Percentiles rank a stretch among this genome's conserved stretches.
Conservation (phyloP, 2,888 invertebrate genomes). For the Dromius quadrimaculatus region DNA sequence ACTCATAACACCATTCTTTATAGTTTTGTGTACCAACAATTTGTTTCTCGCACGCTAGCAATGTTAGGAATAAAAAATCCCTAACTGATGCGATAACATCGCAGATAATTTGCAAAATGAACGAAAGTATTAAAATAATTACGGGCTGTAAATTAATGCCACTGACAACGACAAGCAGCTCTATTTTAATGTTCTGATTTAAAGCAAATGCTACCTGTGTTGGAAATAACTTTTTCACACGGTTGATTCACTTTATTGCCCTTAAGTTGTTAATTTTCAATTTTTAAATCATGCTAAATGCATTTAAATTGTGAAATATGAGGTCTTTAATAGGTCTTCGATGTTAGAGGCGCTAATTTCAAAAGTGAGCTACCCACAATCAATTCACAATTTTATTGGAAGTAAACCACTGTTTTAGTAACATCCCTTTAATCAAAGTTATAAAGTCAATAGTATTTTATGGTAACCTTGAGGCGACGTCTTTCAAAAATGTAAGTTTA, state of each 20-base stretch:
- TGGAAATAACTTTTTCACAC: conserved; percentile 7
- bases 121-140: conserved; percentile 48
- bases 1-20: conserved; percentile 31
- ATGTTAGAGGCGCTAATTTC: too few species aligned
- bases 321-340: too few species aligned
- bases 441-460: too few species aligned
- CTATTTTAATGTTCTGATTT: conserved; percentile 32
- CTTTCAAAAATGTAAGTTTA: too few species aligned
- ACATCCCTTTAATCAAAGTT: too few species aligned
- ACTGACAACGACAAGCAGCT: conserved; percentile 31
- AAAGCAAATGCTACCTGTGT: conserved; percentile 21
- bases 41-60: conserved; percentile 35
- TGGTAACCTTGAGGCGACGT: too few species aligned
- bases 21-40: conserved; percentile 40
- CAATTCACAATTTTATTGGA: too few species aligned
- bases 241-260: not conserved
- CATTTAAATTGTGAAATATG: too few species aligned
- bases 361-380: too few species aligned
- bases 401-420: too few species aligned
- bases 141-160: conserved; percentile 40
- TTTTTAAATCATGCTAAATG: not conserved
- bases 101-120: conserved; percentile 43
- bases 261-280: not conserved
- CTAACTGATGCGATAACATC: conserved; percentile 41
- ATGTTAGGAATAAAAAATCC: conserved; percentile 36